Base-by-base conservation (phyloP, 2,888 invertebrate genomes). In the Argyresthia albistria region DNA sequence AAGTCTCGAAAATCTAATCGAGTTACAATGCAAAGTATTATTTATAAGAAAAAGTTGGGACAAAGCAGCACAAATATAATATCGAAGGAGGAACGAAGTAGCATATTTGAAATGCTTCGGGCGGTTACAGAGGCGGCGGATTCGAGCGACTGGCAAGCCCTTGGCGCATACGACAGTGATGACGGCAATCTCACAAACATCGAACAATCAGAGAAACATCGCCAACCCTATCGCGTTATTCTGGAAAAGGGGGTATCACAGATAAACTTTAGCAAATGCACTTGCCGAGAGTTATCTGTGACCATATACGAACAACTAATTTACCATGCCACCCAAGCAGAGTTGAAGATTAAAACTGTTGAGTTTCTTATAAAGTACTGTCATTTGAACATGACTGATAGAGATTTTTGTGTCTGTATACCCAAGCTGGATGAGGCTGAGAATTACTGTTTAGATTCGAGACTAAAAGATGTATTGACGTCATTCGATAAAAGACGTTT, bases 321-420 rank as follows among this genome's bases (percentile, higher is more conserved):
- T 52, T 58, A 76, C 55, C 87, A 87, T 54, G 80, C 86, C n/a
- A 59, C 62, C 56, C 70, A 75, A 64, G 83, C 87, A 25, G 83
- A 84, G 59, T 59, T 83, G 51, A 80, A 73, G 58, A 59, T 57
- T 8, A 83, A 80, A 67, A 65, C 73, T 43, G 63, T 84, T 42
- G 69, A 80, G 57, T 83, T 81, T 59, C 59, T 73, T 47, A 70
- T 83, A 42, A 69, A 66, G 43, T 80, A 60, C 54, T 63, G 74
- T 55, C 66, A 76, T 59, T 65, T 80, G 15, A 76, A 73, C 63
- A 57, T 81, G n/a, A 54, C 76, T 12, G 68, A 64, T 45, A 73
- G 25, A 73, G 60, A 73, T 73, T 59, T 56, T 66, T 53, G 75
- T 77, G 36, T 60, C 58, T 51, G 68, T 73, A 52, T 59, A 74